Conservation (phyloP, 2,888 invertebrate genomes). For the Alloplasta piceator region DNA sequence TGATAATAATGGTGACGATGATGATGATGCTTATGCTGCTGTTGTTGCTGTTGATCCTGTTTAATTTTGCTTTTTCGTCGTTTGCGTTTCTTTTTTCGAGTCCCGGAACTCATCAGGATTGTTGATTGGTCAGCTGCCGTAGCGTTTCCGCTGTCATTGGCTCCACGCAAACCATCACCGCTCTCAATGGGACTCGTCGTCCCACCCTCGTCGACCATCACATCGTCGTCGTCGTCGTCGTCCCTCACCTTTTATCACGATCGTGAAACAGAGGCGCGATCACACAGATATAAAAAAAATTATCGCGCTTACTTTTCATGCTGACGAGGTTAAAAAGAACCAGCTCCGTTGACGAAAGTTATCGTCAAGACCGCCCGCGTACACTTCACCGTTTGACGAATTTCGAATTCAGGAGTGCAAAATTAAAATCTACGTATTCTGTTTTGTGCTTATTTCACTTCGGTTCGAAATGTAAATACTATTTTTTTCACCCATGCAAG, state of each 20-base stretch:
- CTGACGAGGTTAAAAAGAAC: background rate
- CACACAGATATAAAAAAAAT: background rate
- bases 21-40: background rate
- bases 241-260: constrained; percentile 59
- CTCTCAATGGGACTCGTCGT: constrained; percentile 74
- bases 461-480: no score
- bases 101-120: constrained; percentile 65
- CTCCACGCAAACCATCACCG: constrained; percentile 74
- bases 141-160: constrained; percentile 18
- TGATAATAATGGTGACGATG: constrained; percentile 32
- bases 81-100: constrained; percentile 75
- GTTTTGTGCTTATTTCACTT: no score
- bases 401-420: no score
- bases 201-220: constrained; percentile 81
- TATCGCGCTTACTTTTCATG: background rate
- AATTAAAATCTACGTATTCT: no score
- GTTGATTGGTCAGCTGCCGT: constrained; percentile 67
- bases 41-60: constrained; percentile 68
- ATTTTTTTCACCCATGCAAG: no score
- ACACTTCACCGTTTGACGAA: constrained; percentile 64
- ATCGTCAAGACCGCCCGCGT: no score
- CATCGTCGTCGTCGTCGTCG: constrained; percentile 67
- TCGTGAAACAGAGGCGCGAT: background rate
- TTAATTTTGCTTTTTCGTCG: constrained; percentile 77
- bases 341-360: no score